Percentiles rank a stretch among this genome's conserved stretches.
phyloP scores from a whole-genome alignment of 2,888 invertebrate genomes.

The Archaeoteleia sp. region DNA sequence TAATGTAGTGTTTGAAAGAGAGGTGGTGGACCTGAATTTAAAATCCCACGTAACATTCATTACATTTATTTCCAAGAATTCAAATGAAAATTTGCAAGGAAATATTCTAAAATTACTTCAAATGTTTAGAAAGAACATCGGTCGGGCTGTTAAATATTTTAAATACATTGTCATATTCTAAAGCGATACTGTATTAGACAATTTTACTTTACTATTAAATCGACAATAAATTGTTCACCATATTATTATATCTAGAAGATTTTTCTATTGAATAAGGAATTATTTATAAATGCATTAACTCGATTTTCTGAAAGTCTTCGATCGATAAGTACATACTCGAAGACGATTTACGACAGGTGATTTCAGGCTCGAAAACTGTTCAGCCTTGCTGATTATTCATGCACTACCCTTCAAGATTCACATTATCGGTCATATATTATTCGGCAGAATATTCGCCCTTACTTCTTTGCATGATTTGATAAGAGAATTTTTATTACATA shows the following conservation, averaged over 20 bases:
- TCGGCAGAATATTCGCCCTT: slow-evolving; percentile 14
- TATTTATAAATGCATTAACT: slow-evolving; percentile 15
- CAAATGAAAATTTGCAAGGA: too few relatives aligned
- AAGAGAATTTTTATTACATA: slow-evolving; percentile 7
- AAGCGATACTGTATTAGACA: too few relatives aligned
- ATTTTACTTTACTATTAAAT: too few relatives aligned
- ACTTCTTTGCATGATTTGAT: slow-evolving; percentile 14
- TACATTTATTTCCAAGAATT: too few relatives aligned
- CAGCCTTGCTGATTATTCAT: slow-evolving; percentile 38
- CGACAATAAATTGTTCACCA: too few relatives aligned
- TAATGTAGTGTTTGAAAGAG: too few relatives aligned
- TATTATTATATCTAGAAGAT: neutral
- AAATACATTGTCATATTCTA: too few relatives aligned
- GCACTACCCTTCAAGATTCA: slow-evolving; percentile 31
- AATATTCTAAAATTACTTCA: too few relatives aligned
- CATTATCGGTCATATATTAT: slow-evolving; percentile 31
- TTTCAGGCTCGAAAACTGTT: slow-evolving; percentile 40
- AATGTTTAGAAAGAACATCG: too few relatives aligned
- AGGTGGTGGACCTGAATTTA: too few relatives aligned
- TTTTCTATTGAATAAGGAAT: slow-evolving; percentile 8
- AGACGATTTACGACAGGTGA: slow-evolving; percentile 39
- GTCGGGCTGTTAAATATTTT: too few relatives aligned
- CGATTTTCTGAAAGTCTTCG: slow-evolving; percentile 32
- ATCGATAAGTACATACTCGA: slow-evolving; percentile 30
- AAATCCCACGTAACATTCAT: too few relatives aligned